These are phyloP conservation scores for Eleutherodactylus coqui DNA, from an alignment of 2,797 vertebrate genomes.

Conservation along the genomic window DNA sequence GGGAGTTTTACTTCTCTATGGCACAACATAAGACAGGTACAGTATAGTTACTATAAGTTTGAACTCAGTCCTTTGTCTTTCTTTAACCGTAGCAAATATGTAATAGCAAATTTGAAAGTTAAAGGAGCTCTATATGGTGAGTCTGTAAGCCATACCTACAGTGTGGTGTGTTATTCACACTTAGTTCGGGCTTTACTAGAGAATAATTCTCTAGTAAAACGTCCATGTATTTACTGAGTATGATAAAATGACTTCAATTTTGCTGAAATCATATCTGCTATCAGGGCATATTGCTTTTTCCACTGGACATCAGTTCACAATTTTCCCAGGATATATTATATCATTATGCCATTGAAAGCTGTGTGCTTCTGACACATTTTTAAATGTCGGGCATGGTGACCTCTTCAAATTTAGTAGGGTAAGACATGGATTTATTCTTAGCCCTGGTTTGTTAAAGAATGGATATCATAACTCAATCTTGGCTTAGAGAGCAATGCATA, in stretches of 20 bases:
- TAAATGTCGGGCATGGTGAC: constrained; percentile 26
- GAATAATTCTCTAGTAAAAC: not conserved
- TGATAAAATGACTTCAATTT: not conserved
- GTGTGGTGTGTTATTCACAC: too few relatives aligned
- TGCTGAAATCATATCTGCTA: not conserved
- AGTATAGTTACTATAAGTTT: too few relatives aligned
- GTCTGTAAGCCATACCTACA: too few relatives aligned
- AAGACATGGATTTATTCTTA: constrained; percentile 46
- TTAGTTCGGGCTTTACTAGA: not conserved
- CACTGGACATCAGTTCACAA: not conserved
- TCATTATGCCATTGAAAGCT: constrained; percentile 11
- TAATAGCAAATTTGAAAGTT: too few relatives aligned
- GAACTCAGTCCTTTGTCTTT: too few relatives aligned
- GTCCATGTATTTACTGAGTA: not conserved
- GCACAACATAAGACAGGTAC: too few relatives aligned
- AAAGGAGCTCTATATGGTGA: too few relatives aligned
- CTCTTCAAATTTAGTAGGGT: constrained; percentile 49
- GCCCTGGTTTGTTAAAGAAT: constrained; percentile 26
- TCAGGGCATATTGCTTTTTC: not conserved
- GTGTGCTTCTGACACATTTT: not conserved
- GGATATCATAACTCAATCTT: constrained; percentile 45
- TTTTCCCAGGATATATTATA: not conserved
- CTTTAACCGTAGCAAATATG: too few relatives aligned
- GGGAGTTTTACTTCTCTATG: too few relatives aligned
- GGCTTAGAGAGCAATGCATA: constrained; percentile 4